Base-by-base conservation (phyloP, 2,797 vertebrate species). In the Gila robusta region DNA sequence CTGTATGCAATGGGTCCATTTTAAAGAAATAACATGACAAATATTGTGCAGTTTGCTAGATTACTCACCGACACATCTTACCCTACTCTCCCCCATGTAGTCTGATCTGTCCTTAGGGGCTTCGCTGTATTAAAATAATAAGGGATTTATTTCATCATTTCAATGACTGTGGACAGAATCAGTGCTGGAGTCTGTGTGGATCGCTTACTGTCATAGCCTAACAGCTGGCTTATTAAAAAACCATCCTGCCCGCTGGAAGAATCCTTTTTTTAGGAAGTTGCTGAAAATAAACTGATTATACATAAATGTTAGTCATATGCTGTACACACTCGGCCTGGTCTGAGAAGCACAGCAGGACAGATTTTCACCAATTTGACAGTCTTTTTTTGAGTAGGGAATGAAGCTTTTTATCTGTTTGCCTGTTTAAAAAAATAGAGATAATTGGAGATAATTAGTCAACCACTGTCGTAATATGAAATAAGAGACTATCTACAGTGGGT, bases 111-210 rank as follows among this genome's bases (percentile, higher is more conserved):
- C 92, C 91, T 88, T 52, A 52, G 81, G 84, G 90, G 93, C 92
- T 89, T 92, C 82, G 88, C 92, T 90, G 90, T 90, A 92, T 94
- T 91, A 87, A 85, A 93, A 92, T 94, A 94, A 95, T 93, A 90
- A 94, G 92, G 86, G 91, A 93, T 93, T 93, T 89, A 86, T 88
- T 79, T 87, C n/a, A 86, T 86, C 44, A 81, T 78, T 84, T 62
- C 69, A 77, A 84, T 67, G 66, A 59, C 88, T 84, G 81, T 14
- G 44, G 56, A 56, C n/a, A 19, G 37, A 77, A 71, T 81, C 81
- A 37, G 72, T 1, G 17, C 77, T 41, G 78, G 44, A 78, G 47
- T 83, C 73, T 87, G 39, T 82, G 49, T 32, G 74, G 82, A 81
- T 87, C 49, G 2, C 41, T 85, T 74, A 73, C 87, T 66, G 72